Evolutionary conservation across 2,797 vertebrate genomes (phyloP).

Genomic region (Coreius guichenoti): DNA sequence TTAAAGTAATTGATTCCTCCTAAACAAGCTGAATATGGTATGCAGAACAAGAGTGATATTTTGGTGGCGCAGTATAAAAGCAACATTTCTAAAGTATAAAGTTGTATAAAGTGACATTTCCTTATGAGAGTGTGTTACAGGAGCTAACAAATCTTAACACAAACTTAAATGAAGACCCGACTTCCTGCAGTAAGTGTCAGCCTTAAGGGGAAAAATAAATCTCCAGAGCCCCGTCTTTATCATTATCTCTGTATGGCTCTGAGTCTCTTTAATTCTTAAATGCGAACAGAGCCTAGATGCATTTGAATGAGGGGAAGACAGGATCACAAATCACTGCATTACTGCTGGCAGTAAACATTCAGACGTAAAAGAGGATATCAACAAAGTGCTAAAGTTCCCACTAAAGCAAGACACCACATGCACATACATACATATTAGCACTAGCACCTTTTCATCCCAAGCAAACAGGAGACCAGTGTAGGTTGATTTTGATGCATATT

Average conservation of each 20-base stretch:
- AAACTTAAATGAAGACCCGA: constrained; percentile 17
- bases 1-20: not conserved
- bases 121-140: not conserved
- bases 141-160: not conserved
- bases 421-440: not conserved
- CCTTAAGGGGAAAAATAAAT: constrained; percentile 43
- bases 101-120: not conserved
- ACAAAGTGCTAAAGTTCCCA: not conserved
- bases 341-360: constrained; percentile 37
- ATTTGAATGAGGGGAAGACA: constrained; percentile 55
- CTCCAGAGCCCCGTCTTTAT: constrained; percentile 25
- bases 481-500: not conserved
- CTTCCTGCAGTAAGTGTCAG: constrained; percentile 40
- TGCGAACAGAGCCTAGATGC: constrained; percentile 30
- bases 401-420: not conserved
- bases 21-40: not conserved
- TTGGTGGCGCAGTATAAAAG: not conserved
- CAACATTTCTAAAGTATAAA: no score
- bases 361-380: constrained; percentile 8
- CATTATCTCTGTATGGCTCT: constrained; percentile 39
- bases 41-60: not conserved
- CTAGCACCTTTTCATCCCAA: constrained; percentile 2
- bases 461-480: not conserved
- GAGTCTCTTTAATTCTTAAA: constrained; percentile 34
- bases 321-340: constrained; percentile 52